Evolutionary conservation across 2,888 invertebrate species (phyloP), one percentile per base, ranked within the genome.

Genomic region (Spodoptera littoralis): DNA sequence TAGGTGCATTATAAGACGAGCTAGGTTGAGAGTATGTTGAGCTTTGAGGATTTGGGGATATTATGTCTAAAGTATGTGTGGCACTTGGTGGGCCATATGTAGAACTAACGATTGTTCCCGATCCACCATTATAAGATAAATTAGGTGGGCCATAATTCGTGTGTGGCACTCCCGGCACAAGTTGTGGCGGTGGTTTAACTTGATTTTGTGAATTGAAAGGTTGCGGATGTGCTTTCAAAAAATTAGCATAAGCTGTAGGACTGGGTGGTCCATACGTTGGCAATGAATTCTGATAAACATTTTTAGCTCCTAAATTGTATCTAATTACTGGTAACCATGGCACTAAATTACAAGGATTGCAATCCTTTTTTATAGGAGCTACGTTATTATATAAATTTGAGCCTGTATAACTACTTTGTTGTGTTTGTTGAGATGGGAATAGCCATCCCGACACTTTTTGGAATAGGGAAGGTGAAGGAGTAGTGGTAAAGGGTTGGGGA

Each of bases 301-400:
- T 91, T 88, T 91, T 90, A 76, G 87, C 84, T 75, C 88, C 89
- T 84, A 91, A 79, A 81, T 92, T 91, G 84, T 93, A 95, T 88
- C 90, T 91, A 78, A 94, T 90, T 70, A 98, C 96, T 44, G 98
- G 98, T 79, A 97, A 95, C 98, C 98, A 98, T 65, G 98, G 98
- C 81, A 96, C 96, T 86, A 96, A 95, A 86, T 98, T 97, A 84
- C 98, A 98, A 59, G 97, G 96, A 83, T 97, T 96, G 83, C 98
- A 98, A 70, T 95, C 95, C 82, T 95, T 95, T 70, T 95, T 95
- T 50, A 90, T 84, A 60, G 90, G 89, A 27, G 84, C 82, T 81
- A 87, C 69, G 69, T 84, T 88, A 69, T 80, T 83, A 62, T 79
- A 79, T 44, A 80, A 65, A 45, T 84, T 73, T 47, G 83, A 82